Evolutionary conservation across 2,113 vertebrate species (phyloP).

Genomic region (Puma concolor): DNA sequence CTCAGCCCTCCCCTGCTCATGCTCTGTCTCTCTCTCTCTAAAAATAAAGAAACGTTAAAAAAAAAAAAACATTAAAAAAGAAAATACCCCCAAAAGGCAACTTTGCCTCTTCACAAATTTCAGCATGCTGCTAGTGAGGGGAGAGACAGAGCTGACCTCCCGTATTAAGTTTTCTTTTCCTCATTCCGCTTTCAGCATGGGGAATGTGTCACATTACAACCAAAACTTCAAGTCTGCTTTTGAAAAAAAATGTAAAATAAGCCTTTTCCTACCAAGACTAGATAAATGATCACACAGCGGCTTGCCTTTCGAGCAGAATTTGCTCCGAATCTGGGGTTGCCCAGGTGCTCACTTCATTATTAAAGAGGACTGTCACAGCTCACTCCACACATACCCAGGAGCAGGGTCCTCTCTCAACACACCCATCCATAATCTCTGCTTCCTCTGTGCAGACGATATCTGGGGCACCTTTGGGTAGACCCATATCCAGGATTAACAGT

Average conservation of each 20-base stretch:
- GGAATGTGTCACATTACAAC: not conserved
- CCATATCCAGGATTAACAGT: not conserved
- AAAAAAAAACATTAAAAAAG: not conserved
- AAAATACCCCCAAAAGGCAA: not conserved
- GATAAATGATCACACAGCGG: not conserved
- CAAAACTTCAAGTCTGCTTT: constrained; percentile 16
- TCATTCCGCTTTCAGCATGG: not conserved
- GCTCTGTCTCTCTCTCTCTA: too few species aligned
- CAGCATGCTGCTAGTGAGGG: not conserved
- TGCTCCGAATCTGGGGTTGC: not conserved
- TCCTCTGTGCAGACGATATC: not conserved
- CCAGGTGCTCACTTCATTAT: not conserved
- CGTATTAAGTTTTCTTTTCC: not conserved
- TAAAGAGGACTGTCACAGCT: accelerated
- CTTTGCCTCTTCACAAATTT: not conserved
- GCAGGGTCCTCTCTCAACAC: accelerated
- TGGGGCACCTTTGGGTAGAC: accelerated
- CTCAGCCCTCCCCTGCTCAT: too few species aligned
- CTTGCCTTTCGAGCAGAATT: constrained; percentile 15
- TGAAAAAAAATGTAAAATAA: constrained; percentile 62
- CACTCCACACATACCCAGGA: not conserved
- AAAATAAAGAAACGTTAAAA: too few species aligned
- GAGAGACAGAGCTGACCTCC: not conserved
- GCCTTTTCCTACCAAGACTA: constrained; percentile 28
- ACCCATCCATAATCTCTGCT: accelerated